These are phyloP conservation scores for Coregonus ussuriensis DNA, from an alignment of 2,797 vertebrate genomes.

Conservation along the genomic window DNA sequence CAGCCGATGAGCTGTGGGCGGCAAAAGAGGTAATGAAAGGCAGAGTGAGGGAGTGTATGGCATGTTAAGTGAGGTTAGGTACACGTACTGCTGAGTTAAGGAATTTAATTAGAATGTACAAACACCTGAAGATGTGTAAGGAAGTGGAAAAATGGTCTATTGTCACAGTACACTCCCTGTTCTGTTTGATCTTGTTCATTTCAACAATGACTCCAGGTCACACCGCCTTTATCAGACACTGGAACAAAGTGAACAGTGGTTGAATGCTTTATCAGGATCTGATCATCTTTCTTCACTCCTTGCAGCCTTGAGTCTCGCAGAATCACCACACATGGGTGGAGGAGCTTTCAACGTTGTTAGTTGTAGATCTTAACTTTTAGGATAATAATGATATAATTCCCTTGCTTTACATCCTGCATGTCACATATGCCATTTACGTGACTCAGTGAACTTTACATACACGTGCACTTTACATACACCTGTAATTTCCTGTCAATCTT, in stretches of 20 bases:
- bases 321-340: background rate
- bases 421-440: constrained; percentile 63
- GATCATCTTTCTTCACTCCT: constrained; percentile 21
- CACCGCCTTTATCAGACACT: background rate
- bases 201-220: constrained; percentile 8
- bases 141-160: background rate
- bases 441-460: background rate
- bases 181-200: background rate
- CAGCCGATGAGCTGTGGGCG: constrained; percentile 26
- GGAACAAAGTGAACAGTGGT: constrained; percentile 8
- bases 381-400: constrained; percentile 5
- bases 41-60: background rate
- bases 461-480: background rate
- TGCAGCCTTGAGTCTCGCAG: constrained; percentile 16
- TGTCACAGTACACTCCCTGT: background rate
- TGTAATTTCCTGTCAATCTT: no score
- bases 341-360: background rate
- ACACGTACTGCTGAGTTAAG: background rate
- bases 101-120: background rate
- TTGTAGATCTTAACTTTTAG: background rate
- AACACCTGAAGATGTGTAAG: constrained; percentile 4
- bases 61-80: background rate
- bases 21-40: constrained; percentile 1
- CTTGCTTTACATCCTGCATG: constrained; percentile 35
- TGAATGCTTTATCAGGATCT: constrained; percentile 25